Percentiles rank a stretch among this genome's conserved stretches.
Conservation (phyloP, 2,113 vertebrate genomes). For the Anguilla japonica region DNA sequence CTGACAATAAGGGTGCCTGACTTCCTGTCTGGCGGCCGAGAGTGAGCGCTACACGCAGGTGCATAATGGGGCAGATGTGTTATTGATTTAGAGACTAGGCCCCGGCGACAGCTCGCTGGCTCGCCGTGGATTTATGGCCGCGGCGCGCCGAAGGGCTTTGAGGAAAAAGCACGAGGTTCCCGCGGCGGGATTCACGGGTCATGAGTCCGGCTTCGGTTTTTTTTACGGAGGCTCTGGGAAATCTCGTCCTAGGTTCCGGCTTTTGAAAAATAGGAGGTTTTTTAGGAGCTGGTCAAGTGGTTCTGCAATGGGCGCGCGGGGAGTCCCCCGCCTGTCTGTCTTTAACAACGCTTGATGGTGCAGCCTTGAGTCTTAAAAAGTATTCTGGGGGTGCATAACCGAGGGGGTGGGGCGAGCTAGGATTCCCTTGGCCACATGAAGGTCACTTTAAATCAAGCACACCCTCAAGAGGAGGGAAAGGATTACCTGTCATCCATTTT, state of each 20-base stretch:
- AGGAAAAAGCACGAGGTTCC: neutral
- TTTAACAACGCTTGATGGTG: conserved; percentile 27
- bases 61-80: neutral
- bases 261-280: conserved; percentile 34
- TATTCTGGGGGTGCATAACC: conserved; percentile 26
- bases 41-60: neutral
- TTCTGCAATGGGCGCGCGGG: conserved; percentile 10
- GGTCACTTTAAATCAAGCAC: conserved; percentile 26
- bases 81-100: neutral
- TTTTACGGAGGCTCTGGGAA: neutral
- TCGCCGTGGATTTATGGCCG: neutral
- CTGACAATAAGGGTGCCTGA: neutral
- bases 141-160: neutral
- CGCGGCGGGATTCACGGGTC: conserved; percentile 16
- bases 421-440: conserved; percentile 26
- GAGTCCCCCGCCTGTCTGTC: conserved; percentile 24
- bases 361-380: conserved; percentile 31
- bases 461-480: conserved; percentile 5
- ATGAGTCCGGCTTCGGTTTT: neutral
- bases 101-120: neutral
- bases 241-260: conserved; percentile 29
- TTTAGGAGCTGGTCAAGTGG: conserved; percentile 4
- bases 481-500: conserved; percentile 27
- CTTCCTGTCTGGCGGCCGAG: neutral
- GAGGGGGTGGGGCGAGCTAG: conserved; percentile 1